A percentile compares a stretch with the other conserved stretches of the same genome.
phyloP scores from a whole-genome alignment of 2,113 vertebrate genomes.

The Oceanites oceanicus region DNA sequence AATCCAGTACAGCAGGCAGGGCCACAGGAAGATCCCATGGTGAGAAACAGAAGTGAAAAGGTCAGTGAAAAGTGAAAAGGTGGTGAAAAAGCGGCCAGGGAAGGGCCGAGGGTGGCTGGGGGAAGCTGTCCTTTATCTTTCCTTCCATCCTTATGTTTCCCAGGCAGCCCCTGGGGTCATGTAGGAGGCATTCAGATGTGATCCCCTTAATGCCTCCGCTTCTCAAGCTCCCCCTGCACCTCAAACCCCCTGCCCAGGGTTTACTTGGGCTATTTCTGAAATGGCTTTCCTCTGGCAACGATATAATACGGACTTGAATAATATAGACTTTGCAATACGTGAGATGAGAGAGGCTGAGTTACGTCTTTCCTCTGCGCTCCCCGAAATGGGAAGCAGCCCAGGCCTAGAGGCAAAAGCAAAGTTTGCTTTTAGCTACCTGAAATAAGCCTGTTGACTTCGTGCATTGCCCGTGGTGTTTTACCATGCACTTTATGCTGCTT shows the following conservation, averaged over 20 bases:
- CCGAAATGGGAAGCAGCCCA: neutral
- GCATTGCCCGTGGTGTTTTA: fast-evolving
- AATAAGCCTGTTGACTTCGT: neutral
- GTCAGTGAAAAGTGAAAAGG: neutral
- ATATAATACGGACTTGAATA: neutral
- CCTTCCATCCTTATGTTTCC: neutral
- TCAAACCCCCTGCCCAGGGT: neutral
- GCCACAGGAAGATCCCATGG: fast-evolving
- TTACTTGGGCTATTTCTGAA: neutral
- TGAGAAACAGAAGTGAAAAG: neutral
- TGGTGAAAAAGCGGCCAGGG: neutral
- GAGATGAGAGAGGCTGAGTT: neutral
- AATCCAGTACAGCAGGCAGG: neutral
- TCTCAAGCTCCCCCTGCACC: neutral
- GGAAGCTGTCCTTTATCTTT: neutral
- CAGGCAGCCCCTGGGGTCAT: neutral
- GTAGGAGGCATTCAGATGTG: neutral
- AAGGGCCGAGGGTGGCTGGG: fast-evolving
- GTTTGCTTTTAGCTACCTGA: neutral
- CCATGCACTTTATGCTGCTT: neutral
- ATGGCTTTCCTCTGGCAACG: neutral
- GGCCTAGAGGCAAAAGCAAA: neutral
- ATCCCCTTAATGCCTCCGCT: fast-evolving
- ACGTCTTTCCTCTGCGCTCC: neutral
- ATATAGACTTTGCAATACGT: fast-evolving